These are phyloP conservation scores for Tylochromis polylepis DNA, from an alignment of 2,113 vertebrate genomes.

Conservation along the genomic window DNA sequence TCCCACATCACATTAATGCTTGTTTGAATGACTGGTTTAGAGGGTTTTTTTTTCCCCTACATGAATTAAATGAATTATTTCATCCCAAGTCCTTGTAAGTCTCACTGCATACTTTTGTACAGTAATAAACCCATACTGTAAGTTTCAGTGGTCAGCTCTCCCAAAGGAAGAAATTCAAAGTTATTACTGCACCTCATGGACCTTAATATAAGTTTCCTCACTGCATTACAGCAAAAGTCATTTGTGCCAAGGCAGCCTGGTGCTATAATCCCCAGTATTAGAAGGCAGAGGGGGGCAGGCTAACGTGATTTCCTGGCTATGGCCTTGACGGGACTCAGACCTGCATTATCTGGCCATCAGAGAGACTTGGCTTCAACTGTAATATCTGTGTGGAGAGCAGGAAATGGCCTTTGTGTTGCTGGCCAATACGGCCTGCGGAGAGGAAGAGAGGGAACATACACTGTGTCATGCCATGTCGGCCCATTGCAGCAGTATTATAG, in stretches of 20 bases:
- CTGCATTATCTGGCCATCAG: conserved; percentile 55
- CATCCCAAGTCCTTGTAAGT: not conserved
- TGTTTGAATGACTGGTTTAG: not conserved
- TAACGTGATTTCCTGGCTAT: conserved; percentile 56
- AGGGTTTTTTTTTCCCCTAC: not conserved
- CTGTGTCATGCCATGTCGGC: conserved; percentile 7
- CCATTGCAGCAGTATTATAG: conserved; percentile 9
- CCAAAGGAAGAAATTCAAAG: not conserved
- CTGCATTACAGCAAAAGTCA: conserved; percentile 4
- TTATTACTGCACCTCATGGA: conserved; percentile 2
- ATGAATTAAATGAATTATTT: not conserved
- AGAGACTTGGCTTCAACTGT: conserved; percentile 40
- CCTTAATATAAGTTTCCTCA: not conserved
- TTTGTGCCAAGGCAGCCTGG: conserved; percentile 17
- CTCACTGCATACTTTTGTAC: not conserved
- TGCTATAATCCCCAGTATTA: conserved; percentile 46
- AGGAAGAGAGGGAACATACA: conserved; percentile 34
- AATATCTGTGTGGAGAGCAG: conserved; percentile 50
- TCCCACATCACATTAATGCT: not conserved
- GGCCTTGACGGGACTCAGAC: conserved; percentile 22
- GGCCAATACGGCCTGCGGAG: conserved; percentile 44
- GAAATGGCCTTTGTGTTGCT: conserved; percentile 53
- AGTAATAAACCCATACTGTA: not conserved
- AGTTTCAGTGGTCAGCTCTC: not conserved
- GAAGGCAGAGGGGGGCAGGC: not conserved